phyloP scores from a whole-genome alignment of 2,797 vertebrate genomes.

The Harpagifer antarcticus region DNA sequence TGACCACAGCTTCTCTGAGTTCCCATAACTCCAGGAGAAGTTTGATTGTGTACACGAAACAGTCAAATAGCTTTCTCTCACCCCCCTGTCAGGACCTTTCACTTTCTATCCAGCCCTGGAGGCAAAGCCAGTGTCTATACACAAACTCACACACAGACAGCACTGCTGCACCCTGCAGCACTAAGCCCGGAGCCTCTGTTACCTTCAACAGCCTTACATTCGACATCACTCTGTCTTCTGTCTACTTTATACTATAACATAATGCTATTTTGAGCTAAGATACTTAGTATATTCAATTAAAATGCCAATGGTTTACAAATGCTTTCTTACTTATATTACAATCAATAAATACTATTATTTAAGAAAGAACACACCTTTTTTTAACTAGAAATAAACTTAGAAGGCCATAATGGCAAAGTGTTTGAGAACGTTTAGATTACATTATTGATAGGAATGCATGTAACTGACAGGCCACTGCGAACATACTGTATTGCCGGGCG shows the following conservation, averaged over 20 bases:
- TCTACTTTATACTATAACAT: constrained; percentile 20
- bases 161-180: constrained; percentile 43
- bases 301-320: not conserved
- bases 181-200: constrained; percentile 30
- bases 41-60: constrained; percentile 41
- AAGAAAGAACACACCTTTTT: not conserved
- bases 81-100: constrained; percentile 56
- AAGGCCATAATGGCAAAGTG: constrained; percentile 22
- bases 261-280: constrained; percentile 11
- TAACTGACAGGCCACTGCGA: constrained; percentile 53
- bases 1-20: constrained; percentile 1
- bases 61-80: constrained; percentile 42
- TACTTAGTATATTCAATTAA: not conserved
- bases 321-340: not conserved
- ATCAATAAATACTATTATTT: not conserved
- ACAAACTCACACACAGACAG: constrained; percentile 56
- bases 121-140: constrained; percentile 51
- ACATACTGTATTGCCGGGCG: constrained; percentile 47
- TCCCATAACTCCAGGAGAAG: constrained; percentile 19
- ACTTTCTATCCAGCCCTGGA: constrained; percentile 51
- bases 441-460: constrained; percentile 54
- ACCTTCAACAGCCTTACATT: constrained; percentile 41
- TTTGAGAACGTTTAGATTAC: constrained; percentile 55
- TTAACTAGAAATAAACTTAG: constrained; percentile 26
- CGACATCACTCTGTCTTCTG: constrained; percentile 21